phyloP scores from a whole-genome alignment of 2,113 vertebrate genomes.

The Serinus canaria region DNA sequence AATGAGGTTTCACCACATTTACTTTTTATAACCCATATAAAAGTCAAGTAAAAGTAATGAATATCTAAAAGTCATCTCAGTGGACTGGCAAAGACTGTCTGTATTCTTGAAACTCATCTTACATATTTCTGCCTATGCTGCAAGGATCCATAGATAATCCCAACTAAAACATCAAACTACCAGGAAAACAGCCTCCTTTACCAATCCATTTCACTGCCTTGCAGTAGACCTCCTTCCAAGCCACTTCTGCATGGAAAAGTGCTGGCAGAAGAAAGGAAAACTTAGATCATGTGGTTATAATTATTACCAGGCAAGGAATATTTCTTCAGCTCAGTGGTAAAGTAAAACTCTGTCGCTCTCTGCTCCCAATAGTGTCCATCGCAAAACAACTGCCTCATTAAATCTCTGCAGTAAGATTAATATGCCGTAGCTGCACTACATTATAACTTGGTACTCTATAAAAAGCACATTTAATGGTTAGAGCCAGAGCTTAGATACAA shows the following conservation, averaged over 20 bases:
- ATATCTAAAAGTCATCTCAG: conserved; percentile 78
- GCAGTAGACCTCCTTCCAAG: conserved; percentile 78
- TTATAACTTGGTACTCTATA: conserved; percentile 87
- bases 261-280: conserved; percentile 79
- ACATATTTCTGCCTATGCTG: conserved; percentile 69
- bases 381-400: conserved; percentile 96
- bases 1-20: conserved; percentile 82
- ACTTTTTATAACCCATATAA: conserved; percentile 82
- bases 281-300: conserved; percentile 92
- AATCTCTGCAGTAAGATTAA: conserved; percentile 88
- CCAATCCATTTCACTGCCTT: conserved; percentile 74
- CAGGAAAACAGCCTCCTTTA: conserved; percentile 75
- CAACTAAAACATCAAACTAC: conserved; percentile 74
- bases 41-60: conserved; percentile 82
- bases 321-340: conserved; percentile 86
- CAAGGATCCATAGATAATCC: conserved; percentile 71
- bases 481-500: conserved; percentile 81
- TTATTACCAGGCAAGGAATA: conserved; percentile 89
- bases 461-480: conserved; percentile 83
- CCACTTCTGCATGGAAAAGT: conserved; percentile 81
- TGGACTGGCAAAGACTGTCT: conserved; percentile 73
- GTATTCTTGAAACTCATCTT: conserved; percentile 74
- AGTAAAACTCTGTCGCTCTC: conserved; percentile 88
- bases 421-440: conserved; percentile 85
- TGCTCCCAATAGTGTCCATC: conserved; percentile 87